Base-by-base conservation (phyloP, 2,888 invertebrate genomes). In the Dioctria rufipes region DNA sequence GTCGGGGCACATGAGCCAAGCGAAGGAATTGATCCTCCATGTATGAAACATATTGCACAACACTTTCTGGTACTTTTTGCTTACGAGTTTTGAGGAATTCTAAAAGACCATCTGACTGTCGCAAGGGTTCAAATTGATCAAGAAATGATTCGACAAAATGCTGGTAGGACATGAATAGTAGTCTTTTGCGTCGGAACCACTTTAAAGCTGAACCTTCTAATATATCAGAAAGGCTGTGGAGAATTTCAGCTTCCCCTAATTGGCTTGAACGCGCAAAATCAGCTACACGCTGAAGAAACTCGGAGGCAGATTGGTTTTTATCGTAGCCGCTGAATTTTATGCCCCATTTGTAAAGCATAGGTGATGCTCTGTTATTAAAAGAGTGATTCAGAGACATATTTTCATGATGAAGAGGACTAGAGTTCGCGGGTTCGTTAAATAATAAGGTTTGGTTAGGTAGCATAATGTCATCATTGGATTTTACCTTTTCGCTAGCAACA, bases 271-370 rank as follows among this genome's bases (percentile, higher is more conserved):
- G 54, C 3, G 54, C 5, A 54, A 54, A 54, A 11, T 54, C 54
- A 5, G 54, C 5, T 3, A 54, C 54, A 4, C 54, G 5, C 11
- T 54, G 54, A 3, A 54, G n/a, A 11, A 54, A 54, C 54, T 54
- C 54, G 11, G 54, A 54, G 3, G 54, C 54, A 11, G 54, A 11
- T 54, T 8, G 54, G 5, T 11, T 54, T 8, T 11, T 54, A 11
- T 54, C 11, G n/a, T 54, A 5, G 4, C 54, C 54, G 5, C 9
- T 8, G 11, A 54, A 54, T 5, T 5, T 9, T 9, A 54, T 54
- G 4, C 54, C 54, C 54, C n/a, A 54, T 11, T 54, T 54, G n/a
- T 54, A 54, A 54, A 54, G 54, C n/a, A n/a, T n/a, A n/a, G n/a
- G n/a, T n/a, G n/a, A n/a, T n/a, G n/a, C n/a, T n/a, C n/a, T n/a